A percentile compares a stretch with the other conserved stretches of the same genome.
Conservation (phyloP, 37 sponge, comb jelly and placozoan species). For the Corticium candelabrum region DNA sequence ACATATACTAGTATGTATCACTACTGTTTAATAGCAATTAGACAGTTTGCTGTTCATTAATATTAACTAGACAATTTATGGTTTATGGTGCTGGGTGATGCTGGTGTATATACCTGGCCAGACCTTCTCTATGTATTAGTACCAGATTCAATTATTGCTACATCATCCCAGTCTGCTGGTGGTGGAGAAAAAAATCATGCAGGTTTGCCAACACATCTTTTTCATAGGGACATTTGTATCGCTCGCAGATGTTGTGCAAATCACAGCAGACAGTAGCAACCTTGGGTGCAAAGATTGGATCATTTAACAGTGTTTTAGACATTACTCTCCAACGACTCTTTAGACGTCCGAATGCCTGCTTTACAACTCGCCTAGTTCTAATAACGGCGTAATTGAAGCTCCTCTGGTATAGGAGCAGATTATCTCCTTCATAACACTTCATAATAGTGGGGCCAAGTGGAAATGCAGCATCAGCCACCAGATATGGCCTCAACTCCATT, state of each 20-base stretch:
- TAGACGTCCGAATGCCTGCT: slow-evolving; percentile 19
- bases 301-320: slow-evolving; percentile 6
- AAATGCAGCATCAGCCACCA: slow-evolving; percentile 18
- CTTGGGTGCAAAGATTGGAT: slow-evolving; percentile 10
- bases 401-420: not conserved
- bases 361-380: slow-evolving; percentile 18
- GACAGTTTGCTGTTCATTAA: too few species aligned
- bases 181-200: too few species aligned
- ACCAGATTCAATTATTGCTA: too few species aligned
- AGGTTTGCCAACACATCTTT: not conserved
- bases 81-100: too few species aligned
- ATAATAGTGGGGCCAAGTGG: not conserved
- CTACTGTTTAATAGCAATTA: too few species aligned
- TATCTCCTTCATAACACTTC: too few species aligned
- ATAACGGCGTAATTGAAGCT: slow-evolving; percentile 19
- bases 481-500: not conserved
- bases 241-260: slow-evolving; percentile 15
- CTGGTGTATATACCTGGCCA: too few species aligned
- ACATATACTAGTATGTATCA: too few species aligned
- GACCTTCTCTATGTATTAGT: too few species aligned
- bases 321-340: slow-evolving; percentile 24
- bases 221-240: slow-evolving; percentile 15
- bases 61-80: too few species aligned
- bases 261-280: slow-evolving; percentile 23
- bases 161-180: too few species aligned